Evolutionary conservation across 2,888 invertebrate species (phyloP).

Genomic region (Macrosiphum euphorbiae): DNA sequence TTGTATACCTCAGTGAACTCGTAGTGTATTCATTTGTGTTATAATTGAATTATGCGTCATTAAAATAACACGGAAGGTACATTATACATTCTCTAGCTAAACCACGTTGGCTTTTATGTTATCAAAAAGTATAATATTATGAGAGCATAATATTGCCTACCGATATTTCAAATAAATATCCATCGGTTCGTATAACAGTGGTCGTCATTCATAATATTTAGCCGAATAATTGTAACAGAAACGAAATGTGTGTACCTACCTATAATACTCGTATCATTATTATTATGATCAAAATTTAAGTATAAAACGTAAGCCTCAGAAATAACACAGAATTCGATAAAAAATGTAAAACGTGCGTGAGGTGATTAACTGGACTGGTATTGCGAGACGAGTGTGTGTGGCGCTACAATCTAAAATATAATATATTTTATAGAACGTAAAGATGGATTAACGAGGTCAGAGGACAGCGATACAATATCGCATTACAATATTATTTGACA

Average conservation of each 20-base stretch:
- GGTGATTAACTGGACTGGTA: background rate
- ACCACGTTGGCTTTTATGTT: background rate
- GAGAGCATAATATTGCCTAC: background rate
- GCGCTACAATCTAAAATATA: background rate
- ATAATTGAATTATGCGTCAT: background rate
- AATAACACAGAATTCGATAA: background rate
- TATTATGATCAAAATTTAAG: background rate
- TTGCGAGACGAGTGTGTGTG: background rate
- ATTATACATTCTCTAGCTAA: background rate
- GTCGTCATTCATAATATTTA: background rate
- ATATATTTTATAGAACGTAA: background rate
- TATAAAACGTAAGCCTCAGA: background rate
- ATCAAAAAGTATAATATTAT: background rate
- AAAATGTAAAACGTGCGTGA: background rate
- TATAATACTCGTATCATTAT: too few relatives aligned
- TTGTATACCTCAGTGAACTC: background rate
- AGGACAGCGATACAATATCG: background rate
- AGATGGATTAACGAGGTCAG: background rate
- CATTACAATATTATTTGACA: background rate
- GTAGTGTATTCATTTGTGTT: background rate
- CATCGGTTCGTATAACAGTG: background rate
- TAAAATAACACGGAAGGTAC: background rate
- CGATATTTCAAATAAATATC: background rate
- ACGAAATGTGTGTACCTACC: background rate
- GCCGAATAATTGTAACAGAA: background rate